A percentile compares a stretch with the other conserved stretches of the same genome.
Evolutionary conservation across 2,888 invertebrate species (phyloP).

Genomic region (Escarpia spicata): DNA sequence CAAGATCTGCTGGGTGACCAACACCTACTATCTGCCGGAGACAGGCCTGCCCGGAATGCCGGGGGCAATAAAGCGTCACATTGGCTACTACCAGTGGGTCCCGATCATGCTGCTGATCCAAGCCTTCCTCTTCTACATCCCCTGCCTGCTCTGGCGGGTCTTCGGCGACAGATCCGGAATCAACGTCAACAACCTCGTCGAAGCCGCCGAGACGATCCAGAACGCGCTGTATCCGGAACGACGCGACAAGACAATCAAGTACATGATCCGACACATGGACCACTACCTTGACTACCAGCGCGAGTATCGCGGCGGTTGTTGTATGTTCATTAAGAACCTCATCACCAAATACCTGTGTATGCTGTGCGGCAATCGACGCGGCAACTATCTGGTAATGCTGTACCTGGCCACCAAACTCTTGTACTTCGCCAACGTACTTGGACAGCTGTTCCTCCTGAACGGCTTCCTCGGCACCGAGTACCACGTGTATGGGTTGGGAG

Average conservation of each 20-base stretch:
- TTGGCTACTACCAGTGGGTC: slow-evolving; percentile 61
- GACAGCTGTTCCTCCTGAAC: slow-evolving; percentile 67
- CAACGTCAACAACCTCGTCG: slow-evolving; percentile 40
- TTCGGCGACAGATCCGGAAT: slow-evolving; percentile 64
- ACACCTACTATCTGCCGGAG: slow-evolving; percentile 45
- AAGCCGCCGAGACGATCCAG: slow-evolving; percentile 34
- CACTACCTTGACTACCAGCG: slow-evolving; percentile 54
- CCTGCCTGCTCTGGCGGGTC: slow-evolving; percentile 67
- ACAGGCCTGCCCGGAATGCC: slow-evolving; percentile 33
- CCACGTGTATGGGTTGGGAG: slow-evolving; percentile 65
- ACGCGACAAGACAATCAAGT: slow-evolving; percentile 33
- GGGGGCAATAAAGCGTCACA: slow-evolving; percentile 37
- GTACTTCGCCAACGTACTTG: slow-evolving; percentile 65
- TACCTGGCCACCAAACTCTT: slow-evolving; percentile 65
- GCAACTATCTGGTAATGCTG: slow-evolving; percentile 66
- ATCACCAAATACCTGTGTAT: slow-evolving; percentile 58
- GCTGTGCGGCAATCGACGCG: slow-evolving; percentile 65
- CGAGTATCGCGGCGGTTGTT: slow-evolving; percentile 57
- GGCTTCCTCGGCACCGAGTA: slow-evolving; percentile 65
- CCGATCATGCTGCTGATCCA: slow-evolving; percentile 66
- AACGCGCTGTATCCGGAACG: slow-evolving; percentile 35
- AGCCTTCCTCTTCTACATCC: slow-evolving; percentile 68
- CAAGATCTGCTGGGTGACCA: slow-evolving; percentile 48
- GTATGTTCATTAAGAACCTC: slow-evolving; percentile 56
- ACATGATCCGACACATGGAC: slow-evolving; percentile 39